Evolutionary conservation across 1,140 invertebrate genomes (phyloP), one percentile per base, ranked within the genome.

Genomic region (Pseudoatta argentina): DNA sequence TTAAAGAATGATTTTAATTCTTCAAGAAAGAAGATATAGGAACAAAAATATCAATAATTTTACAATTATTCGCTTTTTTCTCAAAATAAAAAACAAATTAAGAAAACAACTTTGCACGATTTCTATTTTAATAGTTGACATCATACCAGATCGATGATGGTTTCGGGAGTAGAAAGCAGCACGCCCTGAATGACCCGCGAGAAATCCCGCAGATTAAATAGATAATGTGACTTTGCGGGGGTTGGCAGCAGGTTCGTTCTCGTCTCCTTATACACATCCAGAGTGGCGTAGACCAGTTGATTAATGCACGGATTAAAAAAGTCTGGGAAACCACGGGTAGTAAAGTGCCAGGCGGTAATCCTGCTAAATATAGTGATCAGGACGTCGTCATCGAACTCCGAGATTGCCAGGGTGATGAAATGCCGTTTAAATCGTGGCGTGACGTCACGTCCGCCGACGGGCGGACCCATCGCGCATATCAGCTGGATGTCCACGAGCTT

Each of bases 181-280:
- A 95, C 87, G 0, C 94, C 98, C 95, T 98, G 97, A 91, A 99
- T 97, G 16, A 99, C 98, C 92, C 98, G 96, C 3, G 98, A 98
- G 94, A 99, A 99, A 94, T 99, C 99, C 92, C 98, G 95, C 81
- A 99, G 95, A 95, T 99, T 99, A 94, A 99, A 99, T 0, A 99
- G 96, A 94, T 99, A 99, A 95, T 99, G 98, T 2, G 98, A 99
- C 93, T 99, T 99, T 1, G 98, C 96, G 0, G 98, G 98, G 0
- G 98, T 99, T 3, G 99, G 98, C 69, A 99, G 94, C n/a, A 99
- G 96, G 95, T 98, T 97, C 14, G 96, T 93, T 88, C 98, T 96
- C 39, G 98, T 97, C 89, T 97, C 95, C 93, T 98, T 98, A 94
- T 99, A 99, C 2, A 99, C 96, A 78, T 97, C 96, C 53, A 99